A percentile compares a stretch with the other conserved stretches of the same genome.
These are phyloP conservation scores for Eutrigla gurnardus DNA, from an alignment of 2,797 vertebrate genomes.

Conservation along the genomic window DNA sequence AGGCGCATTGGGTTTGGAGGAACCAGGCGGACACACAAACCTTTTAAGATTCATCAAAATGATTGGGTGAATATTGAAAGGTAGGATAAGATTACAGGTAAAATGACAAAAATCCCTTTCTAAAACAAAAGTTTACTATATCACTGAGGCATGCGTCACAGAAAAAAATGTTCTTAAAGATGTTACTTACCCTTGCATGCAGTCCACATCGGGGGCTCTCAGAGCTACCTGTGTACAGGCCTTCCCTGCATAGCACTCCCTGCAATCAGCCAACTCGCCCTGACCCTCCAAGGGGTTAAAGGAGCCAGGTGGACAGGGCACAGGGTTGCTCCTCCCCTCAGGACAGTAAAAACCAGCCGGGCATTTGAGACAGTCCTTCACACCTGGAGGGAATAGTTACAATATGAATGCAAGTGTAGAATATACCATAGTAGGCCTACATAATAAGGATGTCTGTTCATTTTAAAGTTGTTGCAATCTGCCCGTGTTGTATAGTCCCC, in stretches of 20 bases:
- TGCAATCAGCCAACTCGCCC: constrained; percentile 85
- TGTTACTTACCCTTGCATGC: constrained; percentile 84
- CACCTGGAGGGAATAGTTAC: constrained; percentile 72
- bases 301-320: constrained; percentile 86
- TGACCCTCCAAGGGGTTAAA: constrained; percentile 89
- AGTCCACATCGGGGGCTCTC: constrained; percentile 85
- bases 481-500: not conserved
- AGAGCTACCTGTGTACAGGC: constrained; percentile 90
- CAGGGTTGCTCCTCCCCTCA: constrained; percentile 80
- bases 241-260: constrained; percentile 86
- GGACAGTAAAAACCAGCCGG: constrained; percentile 90
- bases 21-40: constrained; percentile 87
- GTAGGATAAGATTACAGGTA: not conserved
- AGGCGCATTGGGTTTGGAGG: constrained; percentile 84
- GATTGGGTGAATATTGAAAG: not conserved
- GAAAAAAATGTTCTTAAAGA: not conserved
- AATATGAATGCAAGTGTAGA: constrained; percentile 1
- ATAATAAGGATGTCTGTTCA: not conserved
- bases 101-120: not conserved
- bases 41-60: constrained; percentile 53
- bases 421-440: not conserved
- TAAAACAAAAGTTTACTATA: not conserved
- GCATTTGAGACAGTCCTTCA: constrained; percentile 87
- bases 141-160: not conserved
- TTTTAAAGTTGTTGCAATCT: not conserved